These are phyloP conservation scores for Epinephelus malabaricus DNA, from an alignment of 2,797 vertebrate genomes.

Conservation along the genomic window DNA sequence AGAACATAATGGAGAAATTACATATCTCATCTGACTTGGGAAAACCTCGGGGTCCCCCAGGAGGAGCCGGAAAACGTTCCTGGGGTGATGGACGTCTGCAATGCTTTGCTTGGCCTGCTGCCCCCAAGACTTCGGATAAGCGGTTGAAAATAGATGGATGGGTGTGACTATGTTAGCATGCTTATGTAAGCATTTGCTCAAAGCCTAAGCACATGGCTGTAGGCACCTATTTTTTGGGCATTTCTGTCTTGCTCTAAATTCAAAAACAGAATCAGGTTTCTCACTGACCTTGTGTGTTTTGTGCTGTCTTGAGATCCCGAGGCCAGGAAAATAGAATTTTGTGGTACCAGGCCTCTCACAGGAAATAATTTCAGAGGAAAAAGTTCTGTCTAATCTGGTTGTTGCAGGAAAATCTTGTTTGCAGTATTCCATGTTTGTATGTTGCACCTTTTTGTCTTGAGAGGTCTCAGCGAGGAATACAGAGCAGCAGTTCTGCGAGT, in stretches of 20 bases:
- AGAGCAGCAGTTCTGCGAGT: neutral
- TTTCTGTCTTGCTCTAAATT: neutral
- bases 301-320: neutral
- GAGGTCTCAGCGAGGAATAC: neutral
- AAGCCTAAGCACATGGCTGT: too few species aligned
- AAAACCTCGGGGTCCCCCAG: too few species aligned
- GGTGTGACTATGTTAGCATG: neutral
- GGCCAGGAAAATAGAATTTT: neutral
- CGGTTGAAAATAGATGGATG: too few species aligned
- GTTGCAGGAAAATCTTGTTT: neutral
- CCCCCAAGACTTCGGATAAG: too few species aligned
- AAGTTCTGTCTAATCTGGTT: neutral
- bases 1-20: too few species aligned
- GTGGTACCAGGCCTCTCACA: too few species aligned
- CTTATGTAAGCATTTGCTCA: neutral
- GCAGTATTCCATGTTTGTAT: neutral
- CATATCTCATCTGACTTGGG: too few species aligned
- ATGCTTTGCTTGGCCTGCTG: too few species aligned
- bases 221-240: too few species aligned
- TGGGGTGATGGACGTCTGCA: too few species aligned
- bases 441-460: conserved; percentile 1
- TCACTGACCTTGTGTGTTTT: neutral
- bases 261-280: neutral
- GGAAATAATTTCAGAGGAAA: neutral
- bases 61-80: too few species aligned